Conservation (phyloP, 2,888 invertebrate genomes). For the Plebejus argus region DNA sequence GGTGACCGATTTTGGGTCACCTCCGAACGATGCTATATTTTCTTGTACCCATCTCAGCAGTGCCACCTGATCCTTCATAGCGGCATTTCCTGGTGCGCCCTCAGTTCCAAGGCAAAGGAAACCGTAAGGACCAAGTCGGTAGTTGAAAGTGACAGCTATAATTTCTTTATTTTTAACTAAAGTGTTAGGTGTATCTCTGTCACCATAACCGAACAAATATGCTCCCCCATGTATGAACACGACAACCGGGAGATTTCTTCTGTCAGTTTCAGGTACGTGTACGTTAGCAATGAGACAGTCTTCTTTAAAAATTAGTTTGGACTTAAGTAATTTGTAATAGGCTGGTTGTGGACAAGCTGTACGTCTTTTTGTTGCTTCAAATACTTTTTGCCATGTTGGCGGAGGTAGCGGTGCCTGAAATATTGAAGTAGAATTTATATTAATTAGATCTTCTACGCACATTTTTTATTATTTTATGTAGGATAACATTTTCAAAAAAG, state of each 20-base stretch:
- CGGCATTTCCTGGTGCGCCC: constrained; percentile 38
- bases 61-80: constrained; percentile 48
- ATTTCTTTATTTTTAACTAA: not conserved
- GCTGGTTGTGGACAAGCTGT: constrained; percentile 50
- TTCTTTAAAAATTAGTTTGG: constrained; percentile 40
- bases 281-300: constrained; percentile 41
- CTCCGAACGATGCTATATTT: constrained; percentile 48
- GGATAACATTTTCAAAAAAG: too few relatives aligned
- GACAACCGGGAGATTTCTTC: constrained; percentile 11
- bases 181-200: not conserved
- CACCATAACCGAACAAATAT: not conserved
- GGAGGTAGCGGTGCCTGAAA: constrained; percentile 53
- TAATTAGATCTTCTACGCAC: too few relatives aligned
- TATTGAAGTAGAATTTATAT: not conserved
- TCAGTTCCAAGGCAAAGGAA: constrained; percentile 20
- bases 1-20: constrained; percentile 47
- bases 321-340: not conserved
- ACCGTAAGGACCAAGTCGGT: constrained; percentile 13
- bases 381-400: constrained; percentile 48
- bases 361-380: constrained; percentile 47
- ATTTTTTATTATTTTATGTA: too few relatives aligned
- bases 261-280: constrained; percentile 10
- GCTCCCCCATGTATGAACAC: constrained; percentile 24
- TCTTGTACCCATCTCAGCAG: constrained; percentile 46
- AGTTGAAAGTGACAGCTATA: constrained; percentile 17